Percentiles rank a stretch among this genome's conserved stretches.
These are phyloP conservation scores for Alca torda DNA, from an alignment of 2,797 vertebrate species.

Conservation along the genomic window DNA sequence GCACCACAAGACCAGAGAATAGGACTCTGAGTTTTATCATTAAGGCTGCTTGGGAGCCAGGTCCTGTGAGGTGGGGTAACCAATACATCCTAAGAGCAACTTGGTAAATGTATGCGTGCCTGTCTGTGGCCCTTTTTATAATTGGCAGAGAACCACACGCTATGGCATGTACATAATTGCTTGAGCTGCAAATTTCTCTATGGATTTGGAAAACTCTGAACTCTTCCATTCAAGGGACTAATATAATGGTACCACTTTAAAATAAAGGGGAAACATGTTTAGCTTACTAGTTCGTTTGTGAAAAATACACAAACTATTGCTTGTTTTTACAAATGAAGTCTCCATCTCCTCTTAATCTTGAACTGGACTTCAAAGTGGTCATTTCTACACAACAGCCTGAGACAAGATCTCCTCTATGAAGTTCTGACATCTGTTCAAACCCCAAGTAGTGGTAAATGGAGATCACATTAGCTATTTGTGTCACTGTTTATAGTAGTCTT, in stretches of 20 bases:
- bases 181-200: not conserved
- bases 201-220: not conserved
- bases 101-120: not conserved
- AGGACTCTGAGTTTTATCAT: not conserved
- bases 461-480: not conserved
- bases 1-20: not conserved
- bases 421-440: not conserved
- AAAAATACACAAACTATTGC: not conserved
- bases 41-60: not conserved
- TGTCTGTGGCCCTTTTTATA: not conserved
- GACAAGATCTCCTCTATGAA: not conserved
- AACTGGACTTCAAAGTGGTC: not conserved
- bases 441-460: not conserved
- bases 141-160: not conserved
- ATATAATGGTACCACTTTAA: not conserved
- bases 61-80: not conserved
- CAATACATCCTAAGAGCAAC: not conserved
- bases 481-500: not conserved
- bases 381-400: not conserved
- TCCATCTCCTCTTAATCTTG: not conserved
- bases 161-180: not conserved
- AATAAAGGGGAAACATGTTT: not conserved
- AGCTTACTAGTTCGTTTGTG: not conserved
- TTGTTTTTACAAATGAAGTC: not conserved
- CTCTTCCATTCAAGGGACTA: not conserved